Evolutionary conservation across 2,888 invertebrate species (phyloP).

Genomic region (Sesia bembeciformis): DNA sequence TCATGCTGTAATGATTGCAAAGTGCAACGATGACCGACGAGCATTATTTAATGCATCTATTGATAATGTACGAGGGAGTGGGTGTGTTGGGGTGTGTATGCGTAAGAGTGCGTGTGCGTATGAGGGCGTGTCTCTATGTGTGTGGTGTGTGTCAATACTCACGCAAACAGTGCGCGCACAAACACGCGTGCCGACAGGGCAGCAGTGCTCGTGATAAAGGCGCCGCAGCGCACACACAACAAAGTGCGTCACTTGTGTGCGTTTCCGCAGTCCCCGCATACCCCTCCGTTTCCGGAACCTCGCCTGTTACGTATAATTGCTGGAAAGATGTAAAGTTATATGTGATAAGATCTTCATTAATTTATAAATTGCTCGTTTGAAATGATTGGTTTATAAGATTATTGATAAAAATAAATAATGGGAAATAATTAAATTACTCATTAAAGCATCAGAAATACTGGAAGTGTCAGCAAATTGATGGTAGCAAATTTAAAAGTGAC

Average conservation of each 20-base stretch:
- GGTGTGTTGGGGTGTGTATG: background rate
- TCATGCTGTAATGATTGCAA: too few species aligned
- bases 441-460: too few species aligned
- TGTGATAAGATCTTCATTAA: too few species aligned
- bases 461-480: too few species aligned
- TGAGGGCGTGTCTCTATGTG: background rate
- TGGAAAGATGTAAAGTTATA: constrained; percentile 26
- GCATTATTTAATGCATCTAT: background rate
- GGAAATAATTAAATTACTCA: too few species aligned
- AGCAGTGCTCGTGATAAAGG: constrained; percentile 85
- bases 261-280: constrained; percentile 17
- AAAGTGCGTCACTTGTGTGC: constrained; percentile 56
- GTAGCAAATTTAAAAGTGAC: too few species aligned
- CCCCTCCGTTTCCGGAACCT: constrained; percentile 54
- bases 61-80: background rate
- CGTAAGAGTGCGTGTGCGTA: background rate
- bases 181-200: constrained; percentile 90
- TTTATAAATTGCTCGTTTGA: too few species aligned
- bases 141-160: constrained; percentile 21
- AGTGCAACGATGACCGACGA: too few species aligned
- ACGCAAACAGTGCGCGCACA: constrained; percentile 86
- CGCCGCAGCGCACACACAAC: constrained; percentile 88
- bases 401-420: too few species aligned
- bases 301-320: constrained; percentile 86
- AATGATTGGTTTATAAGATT: too few species aligned